Evolutionary conservation across 2,113 vertebrate genomes (phyloP).

Genomic region (Notechis scutatus): DNA sequence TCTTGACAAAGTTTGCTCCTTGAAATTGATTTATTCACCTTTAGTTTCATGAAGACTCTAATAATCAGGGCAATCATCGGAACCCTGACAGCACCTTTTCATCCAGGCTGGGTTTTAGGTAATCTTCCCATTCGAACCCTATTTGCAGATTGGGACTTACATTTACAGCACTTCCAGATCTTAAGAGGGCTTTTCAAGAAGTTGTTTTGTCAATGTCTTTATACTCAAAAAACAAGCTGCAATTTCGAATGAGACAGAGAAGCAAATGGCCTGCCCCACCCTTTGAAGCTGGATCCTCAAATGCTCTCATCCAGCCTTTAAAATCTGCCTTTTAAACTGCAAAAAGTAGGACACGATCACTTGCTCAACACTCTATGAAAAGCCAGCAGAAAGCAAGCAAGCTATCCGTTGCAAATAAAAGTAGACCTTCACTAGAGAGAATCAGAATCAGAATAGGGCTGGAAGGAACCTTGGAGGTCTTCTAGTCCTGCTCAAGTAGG

Average conservation of each 20-base stretch:
- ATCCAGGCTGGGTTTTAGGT: neutral
- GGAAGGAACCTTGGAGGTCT: too few relatives aligned
- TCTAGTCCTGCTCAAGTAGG: too few relatives aligned
- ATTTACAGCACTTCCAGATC: neutral
- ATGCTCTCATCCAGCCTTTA: neutral
- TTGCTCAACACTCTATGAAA: neutral
- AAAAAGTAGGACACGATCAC: neutral
- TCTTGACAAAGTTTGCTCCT: neutral
- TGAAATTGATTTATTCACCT: neutral
- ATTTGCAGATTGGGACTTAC: neutral
- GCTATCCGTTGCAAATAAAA: too few relatives aligned
- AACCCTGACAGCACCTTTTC: neutral
- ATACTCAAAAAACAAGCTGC: neutral
- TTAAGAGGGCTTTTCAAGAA: neutral
- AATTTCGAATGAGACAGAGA: neutral
- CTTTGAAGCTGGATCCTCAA: neutral
- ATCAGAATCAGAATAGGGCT: too few relatives aligned
- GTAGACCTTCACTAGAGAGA: too few relatives aligned
- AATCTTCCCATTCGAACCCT: neutral
- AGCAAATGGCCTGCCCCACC: neutral
- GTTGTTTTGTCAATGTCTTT: neutral
- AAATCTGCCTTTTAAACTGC: neutral
- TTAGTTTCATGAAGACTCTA: slow-evolving; percentile 34
- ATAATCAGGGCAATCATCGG: neutral
- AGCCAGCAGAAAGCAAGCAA: neutral